A percentile compares a stretch with the other conserved stretches of the same genome.
Evolutionary conservation across 2,888 invertebrate genomes (phyloP).

Genomic region (Idaea aversata): DNA sequence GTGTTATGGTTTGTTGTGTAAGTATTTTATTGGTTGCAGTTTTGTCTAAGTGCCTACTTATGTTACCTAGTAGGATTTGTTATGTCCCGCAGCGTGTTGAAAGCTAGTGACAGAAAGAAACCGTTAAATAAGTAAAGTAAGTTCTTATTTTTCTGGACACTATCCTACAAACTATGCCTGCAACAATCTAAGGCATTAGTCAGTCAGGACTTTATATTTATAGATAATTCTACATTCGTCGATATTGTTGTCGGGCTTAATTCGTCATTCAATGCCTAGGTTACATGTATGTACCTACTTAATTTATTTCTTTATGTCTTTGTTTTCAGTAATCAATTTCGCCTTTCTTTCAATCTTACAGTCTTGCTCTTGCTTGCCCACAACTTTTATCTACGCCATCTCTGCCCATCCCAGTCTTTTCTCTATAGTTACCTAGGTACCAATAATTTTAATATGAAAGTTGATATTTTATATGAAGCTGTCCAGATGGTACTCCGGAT

Average conservation of each 20-base stretch:
- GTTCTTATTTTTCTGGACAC: too few species aligned
- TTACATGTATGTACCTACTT: too few species aligned
- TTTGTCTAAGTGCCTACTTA: not conserved
- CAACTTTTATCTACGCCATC: not conserved
- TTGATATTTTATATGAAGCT: not conserved
- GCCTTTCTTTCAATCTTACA: not conserved
- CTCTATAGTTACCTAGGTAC: not conserved
- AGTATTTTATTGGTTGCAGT: not conserved
- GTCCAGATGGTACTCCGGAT: slow-evolving; percentile 4
- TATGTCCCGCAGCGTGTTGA: not conserved
- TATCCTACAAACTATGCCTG: too few species aligned
- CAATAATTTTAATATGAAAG: too few species aligned
- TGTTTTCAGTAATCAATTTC: too few species aligned
- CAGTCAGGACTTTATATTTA: too few species aligned
- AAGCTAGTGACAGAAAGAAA: not conserved
- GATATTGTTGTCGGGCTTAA: too few species aligned
- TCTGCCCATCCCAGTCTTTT: not conserved
- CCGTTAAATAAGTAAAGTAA: not conserved
- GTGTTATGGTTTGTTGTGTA: not conserved
- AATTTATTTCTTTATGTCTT: too few species aligned
- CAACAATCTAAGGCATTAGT: too few species aligned
- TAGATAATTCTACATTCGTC: too few species aligned
- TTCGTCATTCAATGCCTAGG: too few species aligned
- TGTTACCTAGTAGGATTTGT: not conserved
- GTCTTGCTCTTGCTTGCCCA: not conserved